Evolutionary conservation across 2,888 invertebrate genomes (phyloP), one percentile per base, ranked within the genome.

Genomic region (Diarsia mendica): DNA sequence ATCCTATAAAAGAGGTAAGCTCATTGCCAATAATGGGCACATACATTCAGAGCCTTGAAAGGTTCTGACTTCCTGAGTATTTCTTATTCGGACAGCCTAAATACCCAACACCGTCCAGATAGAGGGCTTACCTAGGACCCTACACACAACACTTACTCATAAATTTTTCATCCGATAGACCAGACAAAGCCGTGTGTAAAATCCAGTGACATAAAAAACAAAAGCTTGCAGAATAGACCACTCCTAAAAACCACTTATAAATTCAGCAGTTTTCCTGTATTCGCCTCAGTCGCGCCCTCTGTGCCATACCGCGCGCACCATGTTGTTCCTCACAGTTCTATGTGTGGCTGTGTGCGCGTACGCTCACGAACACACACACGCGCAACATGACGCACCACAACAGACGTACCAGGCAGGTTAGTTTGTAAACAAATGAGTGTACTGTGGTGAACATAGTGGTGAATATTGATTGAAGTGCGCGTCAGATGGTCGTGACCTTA

Each of bases 241-340:
- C 18, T 9, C n/a, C 1, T 13, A n/a, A n/a, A 33, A 53, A 20
- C 23, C 51, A 15, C 10, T 1, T 83, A 85, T 85, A 83, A 67
- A 77, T 67, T 8, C 48, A 2, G 0, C 18, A 33, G 4, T 60
- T 77, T 64, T 58, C 67, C 74, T n/a, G 48, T 48, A n/a, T 6
- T 5, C 18, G 1, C 4, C 11, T 58, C 72, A 82, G 85, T 82
- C 28, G 28, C 39, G 51, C 46, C 53, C 23, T 60, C 71, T 60
- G 60, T 67, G 64, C 48, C 23, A 3, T 0, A 11, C 55, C 11
- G 23, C 15, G 13, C 55, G 2, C 64, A 63, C n/a, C 64, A 83
- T 83, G 83, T 66, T 85, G 85, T 68, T 63, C 9, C 53, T 70
- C 23, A 28, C 67, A 58, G 49, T 82, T 0, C 65, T 85, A 28